Conservation (phyloP, 2,797 vertebrate genomes). For the Notamacropus eugenii region DNA sequence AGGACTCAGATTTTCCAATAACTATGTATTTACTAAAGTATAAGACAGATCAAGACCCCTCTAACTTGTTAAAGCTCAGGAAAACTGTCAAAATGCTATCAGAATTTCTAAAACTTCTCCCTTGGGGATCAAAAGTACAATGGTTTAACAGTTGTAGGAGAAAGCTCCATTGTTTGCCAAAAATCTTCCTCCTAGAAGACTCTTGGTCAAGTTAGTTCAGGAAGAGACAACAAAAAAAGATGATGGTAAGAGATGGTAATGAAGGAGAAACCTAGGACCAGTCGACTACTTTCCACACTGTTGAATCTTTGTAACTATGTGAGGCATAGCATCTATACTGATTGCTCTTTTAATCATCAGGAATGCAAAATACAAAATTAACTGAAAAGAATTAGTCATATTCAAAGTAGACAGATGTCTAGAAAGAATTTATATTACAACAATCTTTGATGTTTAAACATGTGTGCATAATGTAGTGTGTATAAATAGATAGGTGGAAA, state of each 20-base stretch:
- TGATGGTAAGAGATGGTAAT: neutral
- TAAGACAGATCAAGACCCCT: neutral
- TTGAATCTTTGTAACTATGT: constrained; percentile 5
- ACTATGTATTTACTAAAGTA: constrained; percentile 24
- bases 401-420: constrained; percentile 26
- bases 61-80: neutral
- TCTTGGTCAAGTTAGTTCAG: neutral
- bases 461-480: neutral
- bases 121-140: neutral
- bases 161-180: neutral
- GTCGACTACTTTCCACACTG: neutral
- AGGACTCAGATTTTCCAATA: constrained; percentile 37
- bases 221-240: neutral
- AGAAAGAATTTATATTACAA: constrained; percentile 25
- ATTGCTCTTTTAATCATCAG: neutral
- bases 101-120: constrained; percentile 6
- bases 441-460: neutral
- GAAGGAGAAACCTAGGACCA: neutral
- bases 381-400: constrained; percentile 19
- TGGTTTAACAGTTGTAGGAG: neutral
- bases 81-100: neutral
- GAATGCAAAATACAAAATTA: constrained; percentile 9
- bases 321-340: constrained; percentile 14
- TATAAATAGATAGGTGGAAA: constrained; percentile 14
- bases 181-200: neutral